Percentiles rank a stretch among this genome's conserved stretches.
These are phyloP conservation scores for Pachyuromys duprasi DNA, from an alignment of 2,797 vertebrate species.

Conservation along the genomic window DNA sequence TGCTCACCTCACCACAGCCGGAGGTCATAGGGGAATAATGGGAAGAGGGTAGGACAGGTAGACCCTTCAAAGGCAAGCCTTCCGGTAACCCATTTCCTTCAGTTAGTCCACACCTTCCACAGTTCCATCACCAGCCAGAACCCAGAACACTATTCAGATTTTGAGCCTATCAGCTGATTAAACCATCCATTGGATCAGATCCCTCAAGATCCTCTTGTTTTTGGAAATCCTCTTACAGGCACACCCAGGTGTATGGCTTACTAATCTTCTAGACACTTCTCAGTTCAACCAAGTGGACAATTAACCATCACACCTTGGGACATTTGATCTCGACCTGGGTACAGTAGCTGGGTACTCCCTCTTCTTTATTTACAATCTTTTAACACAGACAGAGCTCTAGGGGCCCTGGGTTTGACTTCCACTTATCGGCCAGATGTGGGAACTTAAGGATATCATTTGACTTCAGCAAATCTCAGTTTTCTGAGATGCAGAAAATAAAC, in stretches of 20 bases:
- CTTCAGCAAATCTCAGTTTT: background rate
- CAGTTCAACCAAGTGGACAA: background rate
- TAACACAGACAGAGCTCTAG: background rate
- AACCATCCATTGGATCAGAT: background rate
- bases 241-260: background rate
- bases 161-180: background rate
- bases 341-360: background rate
- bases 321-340: background rate
- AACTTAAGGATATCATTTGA: background rate
- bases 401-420: background rate
- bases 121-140: background rate
- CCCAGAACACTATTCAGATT: background rate
- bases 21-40: background rate
- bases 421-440: background rate
- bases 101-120: background rate
- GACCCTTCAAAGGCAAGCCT: background rate
- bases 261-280: background rate
- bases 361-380: background rate
- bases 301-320: background rate
- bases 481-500: constrained; percentile 4
- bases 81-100: background rate
- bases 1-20: background rate
- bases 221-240: background rate
- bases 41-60: background rate
- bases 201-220: background rate